phyloP scores from a whole-genome alignment of 2,888 invertebrate genomes.

The Caenorhabditis sp. region DNA sequence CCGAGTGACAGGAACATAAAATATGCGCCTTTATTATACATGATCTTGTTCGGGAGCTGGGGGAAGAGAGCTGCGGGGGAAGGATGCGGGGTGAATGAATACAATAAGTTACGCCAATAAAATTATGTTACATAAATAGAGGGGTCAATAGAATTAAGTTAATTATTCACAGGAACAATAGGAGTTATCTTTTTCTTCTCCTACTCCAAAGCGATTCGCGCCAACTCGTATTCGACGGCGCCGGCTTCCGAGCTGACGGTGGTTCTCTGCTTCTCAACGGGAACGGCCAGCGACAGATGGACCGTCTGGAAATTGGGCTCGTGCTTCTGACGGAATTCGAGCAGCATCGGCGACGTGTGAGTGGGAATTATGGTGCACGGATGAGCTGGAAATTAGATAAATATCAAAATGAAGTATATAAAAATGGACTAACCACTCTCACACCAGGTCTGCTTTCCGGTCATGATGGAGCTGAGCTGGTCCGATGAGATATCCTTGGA shows the following conservation, averaged over 20 bases:
- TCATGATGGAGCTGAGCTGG: conserved; percentile 19
- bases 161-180: neutral
- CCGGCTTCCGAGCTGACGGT: conserved; percentile 27
- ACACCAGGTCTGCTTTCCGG: conserved; percentile 34
- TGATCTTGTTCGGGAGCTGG: conserved; percentile 3
- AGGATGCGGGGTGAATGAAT: neutral
- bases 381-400: conserved; percentile 21
- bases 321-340: conserved; percentile 27
- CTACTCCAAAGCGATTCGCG: conserved; percentile 1
- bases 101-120: conserved; percentile 31
- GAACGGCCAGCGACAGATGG: conserved; percentile 11
- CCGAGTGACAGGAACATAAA: conserved; percentile 25
- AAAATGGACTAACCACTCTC: conserved; percentile 19
- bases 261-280: conserved; percentile 38
- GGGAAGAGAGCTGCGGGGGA: neutral
- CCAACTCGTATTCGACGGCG: conserved; percentile 26
- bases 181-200: neutral
- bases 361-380: conserved; percentile 38
- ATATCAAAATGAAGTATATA: neutral
- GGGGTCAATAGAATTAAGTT: neutral
- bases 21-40: conserved; percentile 1
- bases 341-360: conserved; percentile 20
- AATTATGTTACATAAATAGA: conserved; percentile 2
- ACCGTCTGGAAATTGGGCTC: conserved; percentile 2
- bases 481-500: conserved; percentile 33